These are phyloP conservation scores for Gastracanthus pulcherrimus DNA, from an alignment of 2,888 invertebrate genomes.

Conservation along the genomic window DNA sequence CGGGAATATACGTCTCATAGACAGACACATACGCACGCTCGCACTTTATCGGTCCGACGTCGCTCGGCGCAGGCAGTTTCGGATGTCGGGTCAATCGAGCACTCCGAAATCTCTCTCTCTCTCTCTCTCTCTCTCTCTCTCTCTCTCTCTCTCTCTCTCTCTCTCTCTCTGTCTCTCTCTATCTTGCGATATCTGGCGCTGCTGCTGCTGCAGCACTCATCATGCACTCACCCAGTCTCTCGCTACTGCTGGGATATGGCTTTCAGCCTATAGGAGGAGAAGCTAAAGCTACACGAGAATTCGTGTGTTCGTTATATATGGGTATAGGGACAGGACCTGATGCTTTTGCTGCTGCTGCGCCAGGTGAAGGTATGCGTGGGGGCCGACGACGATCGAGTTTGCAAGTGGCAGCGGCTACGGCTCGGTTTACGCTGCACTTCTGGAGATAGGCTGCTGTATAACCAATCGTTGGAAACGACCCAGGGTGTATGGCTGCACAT, in stretches of 20 bases:
- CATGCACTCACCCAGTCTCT: too few relatives aligned
- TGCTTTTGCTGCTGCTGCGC: too few relatives aligned
- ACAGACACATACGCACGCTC: too few relatives aligned
- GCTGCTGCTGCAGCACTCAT: neutral
- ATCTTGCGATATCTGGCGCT: neutral
- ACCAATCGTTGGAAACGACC: neutral
- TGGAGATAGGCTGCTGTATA: neutral
- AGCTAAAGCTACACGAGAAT: neutral
- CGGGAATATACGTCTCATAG: slow-evolving; percentile 8
- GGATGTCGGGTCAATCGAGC: slow-evolving; percentile 60
- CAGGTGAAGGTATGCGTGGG: neutral
- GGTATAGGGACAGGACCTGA: too few relatives aligned
- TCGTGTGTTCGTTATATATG: neutral
- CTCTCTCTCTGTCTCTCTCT: neutral
- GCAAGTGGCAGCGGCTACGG: neutral
- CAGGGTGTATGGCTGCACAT: neutral
- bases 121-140: neutral
- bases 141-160: neutral
- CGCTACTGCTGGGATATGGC: too few relatives aligned
- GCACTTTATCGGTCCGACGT: neutral
- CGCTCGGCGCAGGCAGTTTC: slow-evolving; percentile 44
- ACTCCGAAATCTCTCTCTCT: neutral
- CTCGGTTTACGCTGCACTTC: neutral
- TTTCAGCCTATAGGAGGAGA: neutral
- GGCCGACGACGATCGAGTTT: neutral